Percentiles rank a stretch among this genome's conserved stretches.
Evolutionary conservation across 2,888 invertebrate species (phyloP).

Genomic region (Temnothorax rugatulus): DNA sequence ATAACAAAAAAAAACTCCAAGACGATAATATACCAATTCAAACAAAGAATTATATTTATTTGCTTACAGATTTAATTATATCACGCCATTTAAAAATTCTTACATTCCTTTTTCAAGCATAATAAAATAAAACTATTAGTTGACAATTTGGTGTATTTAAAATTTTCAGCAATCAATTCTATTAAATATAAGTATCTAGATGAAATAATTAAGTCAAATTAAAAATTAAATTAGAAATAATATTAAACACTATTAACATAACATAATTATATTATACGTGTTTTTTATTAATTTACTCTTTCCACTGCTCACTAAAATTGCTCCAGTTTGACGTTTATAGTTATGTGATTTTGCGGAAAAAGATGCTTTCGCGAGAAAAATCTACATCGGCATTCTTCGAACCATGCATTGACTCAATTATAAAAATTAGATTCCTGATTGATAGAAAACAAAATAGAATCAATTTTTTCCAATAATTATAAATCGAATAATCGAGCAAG

Average conservation of each 20-base stretch:
- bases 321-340: not conserved
- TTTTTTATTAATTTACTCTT: not conserved
- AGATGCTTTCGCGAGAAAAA: not conserved
- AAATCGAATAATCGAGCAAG: not conserved
- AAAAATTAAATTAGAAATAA: not conserved
- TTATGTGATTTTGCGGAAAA: not conserved
- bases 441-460: not conserved
- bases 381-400: not conserved
- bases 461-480: not conserved
- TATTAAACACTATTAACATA: not conserved
- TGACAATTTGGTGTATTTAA: not conserved
- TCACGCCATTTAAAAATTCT: not conserved
- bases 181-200: not conserved
- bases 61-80: not conserved
- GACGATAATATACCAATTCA: constrained; percentile 1
- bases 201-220: not conserved
- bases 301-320: not conserved
- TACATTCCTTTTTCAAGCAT: not conserved
- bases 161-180: not conserved
- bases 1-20: not conserved
- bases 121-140: not conserved
- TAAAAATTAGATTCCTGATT: not conserved
- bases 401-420: not conserved
- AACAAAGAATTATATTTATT: not conserved
- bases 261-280: not conserved